Conservation (phyloP, 1,140 invertebrate genomes). For the Drosophila sp. region DNA sequence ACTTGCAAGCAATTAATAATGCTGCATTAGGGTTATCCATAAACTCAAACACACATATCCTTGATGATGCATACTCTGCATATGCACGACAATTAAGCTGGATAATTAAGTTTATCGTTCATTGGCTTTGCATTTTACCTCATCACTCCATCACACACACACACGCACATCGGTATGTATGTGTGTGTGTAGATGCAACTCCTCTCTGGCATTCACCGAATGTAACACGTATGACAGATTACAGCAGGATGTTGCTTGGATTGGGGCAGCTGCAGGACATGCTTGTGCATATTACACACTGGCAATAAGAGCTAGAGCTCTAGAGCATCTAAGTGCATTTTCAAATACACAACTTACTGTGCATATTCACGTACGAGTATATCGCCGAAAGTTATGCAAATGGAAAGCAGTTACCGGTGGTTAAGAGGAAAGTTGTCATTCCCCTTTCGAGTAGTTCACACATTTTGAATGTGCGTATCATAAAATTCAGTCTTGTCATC, state of each 20-base stretch:
- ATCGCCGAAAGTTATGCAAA: slow-evolving; percentile 23
- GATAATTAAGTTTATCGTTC: slow-evolving; percentile 84
- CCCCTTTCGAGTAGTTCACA: slow-evolving; percentile 29
- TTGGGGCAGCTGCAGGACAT: slow-evolving; percentile 16
- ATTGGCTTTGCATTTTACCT: slow-evolving; percentile 66
- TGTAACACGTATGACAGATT: slow-evolving; percentile 55
- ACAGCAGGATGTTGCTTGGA: slow-evolving; percentile 9
- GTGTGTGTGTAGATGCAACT: background rate
- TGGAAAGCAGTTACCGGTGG: background rate
- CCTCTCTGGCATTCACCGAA: background rate
- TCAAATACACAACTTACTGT: slow-evolving; percentile 31
- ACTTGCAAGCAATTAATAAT: slow-evolving; percentile 84
- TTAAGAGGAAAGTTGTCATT: background rate
- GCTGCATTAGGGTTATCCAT: slow-evolving; percentile 81
- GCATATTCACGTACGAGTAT: background rate
- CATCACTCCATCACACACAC: background rate
- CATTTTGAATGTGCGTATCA: slow-evolving; percentile 18
- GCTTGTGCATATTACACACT: slow-evolving; percentile 49
- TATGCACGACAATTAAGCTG: slow-evolving; percentile 71
- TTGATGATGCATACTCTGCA: slow-evolving; percentile 24
- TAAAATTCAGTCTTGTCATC: slow-evolving; percentile 58
- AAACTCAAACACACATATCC: slow-evolving; percentile 34
- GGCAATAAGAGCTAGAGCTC: slow-evolving; percentile 25
- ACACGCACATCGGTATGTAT: background rate
- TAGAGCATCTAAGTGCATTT: slow-evolving; percentile 47